Evolutionary conservation across 2,888 invertebrate species (phyloP).

Genomic region (Eledona agricola): DNA sequence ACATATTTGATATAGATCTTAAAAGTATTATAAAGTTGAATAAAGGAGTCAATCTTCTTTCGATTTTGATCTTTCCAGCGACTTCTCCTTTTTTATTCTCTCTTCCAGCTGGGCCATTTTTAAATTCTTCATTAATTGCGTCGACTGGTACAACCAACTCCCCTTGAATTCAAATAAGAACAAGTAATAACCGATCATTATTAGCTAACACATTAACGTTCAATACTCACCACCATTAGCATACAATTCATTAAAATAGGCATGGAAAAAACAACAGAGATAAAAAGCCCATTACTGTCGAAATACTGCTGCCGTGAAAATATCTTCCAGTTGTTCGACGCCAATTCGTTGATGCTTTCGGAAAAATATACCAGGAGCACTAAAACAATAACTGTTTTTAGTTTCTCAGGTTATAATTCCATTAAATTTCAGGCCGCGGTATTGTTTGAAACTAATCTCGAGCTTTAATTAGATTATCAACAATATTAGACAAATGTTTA

Average conservation of each 20-base stretch:
- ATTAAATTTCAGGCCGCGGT: no score
- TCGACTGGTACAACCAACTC: constrained; percentile 89
- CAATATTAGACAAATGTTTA: no score
- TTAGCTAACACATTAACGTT: constrained; percentile 1
- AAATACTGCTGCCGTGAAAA: constrained; percentile 94
- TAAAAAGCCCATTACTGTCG: constrained; percentile 92
- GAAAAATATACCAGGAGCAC: constrained; percentile 89
- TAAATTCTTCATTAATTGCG: constrained; percentile 85
- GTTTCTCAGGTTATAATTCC: no score
- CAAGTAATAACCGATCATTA: background rate
- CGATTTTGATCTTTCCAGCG: constrained; percentile 18
- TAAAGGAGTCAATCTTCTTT: constrained; percentile 23
- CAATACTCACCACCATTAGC: constrained; percentile 85
- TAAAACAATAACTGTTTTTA: constrained; percentile 62
- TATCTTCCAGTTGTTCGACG: constrained; percentile 85
- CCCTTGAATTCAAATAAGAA: constrained; percentile 68
- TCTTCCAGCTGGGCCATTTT: constrained; percentile 83
- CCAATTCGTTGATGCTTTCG: constrained; percentile 89
- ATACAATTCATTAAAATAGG: constrained; percentile 92
- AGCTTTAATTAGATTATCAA: no score
- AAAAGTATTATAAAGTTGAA: constrained; percentile 3
- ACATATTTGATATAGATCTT: constrained; percentile 1
- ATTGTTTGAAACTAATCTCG: background rate
- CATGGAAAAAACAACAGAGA: constrained; percentile 93
- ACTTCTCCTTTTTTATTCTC: constrained; percentile 68